Conservation (phyloP, 2,113 vertebrate species). For the Tichodroma muraria region DNA sequence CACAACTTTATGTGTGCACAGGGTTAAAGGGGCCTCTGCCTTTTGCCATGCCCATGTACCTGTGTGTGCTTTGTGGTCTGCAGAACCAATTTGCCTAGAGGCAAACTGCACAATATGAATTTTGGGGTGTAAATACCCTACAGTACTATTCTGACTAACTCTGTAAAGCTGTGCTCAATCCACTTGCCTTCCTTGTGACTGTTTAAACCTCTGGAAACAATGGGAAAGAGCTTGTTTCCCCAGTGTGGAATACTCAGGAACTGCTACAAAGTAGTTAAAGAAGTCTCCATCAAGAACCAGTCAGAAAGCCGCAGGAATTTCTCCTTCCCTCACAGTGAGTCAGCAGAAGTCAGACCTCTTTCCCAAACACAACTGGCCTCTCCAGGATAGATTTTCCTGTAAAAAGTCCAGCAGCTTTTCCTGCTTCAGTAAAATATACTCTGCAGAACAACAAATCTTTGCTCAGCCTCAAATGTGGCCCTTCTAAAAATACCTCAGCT, state of each 20-base stretch:
- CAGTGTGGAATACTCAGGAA: neutral
- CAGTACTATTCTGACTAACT: neutral
- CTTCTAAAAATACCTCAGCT: neutral
- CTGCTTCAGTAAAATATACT: neutral
- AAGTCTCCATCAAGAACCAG: neutral
- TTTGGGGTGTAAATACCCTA: neutral
- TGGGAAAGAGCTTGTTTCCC: neutral
- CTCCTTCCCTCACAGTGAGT: neutral
- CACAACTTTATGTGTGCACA: fast-evolving
- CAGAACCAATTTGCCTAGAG: neutral
- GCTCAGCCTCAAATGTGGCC: neutral
- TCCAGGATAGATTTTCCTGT: neutral
- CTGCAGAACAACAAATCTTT: neutral
- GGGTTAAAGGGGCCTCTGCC: neutral
- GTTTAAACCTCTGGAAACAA: neutral
- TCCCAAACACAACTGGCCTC: neutral
- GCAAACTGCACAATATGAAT: neutral
- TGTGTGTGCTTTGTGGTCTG: neutral
- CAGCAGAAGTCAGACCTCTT: neutral
- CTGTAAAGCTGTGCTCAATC: neutral
- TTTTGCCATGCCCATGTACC: neutral
- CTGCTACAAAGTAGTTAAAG: neutral
- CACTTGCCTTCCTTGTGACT: neutral
- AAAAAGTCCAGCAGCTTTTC: too few species aligned
- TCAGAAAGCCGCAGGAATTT: neutral